phyloP scores from a whole-genome alignment of 2,888 invertebrate species.

The Phania funesta region DNA sequence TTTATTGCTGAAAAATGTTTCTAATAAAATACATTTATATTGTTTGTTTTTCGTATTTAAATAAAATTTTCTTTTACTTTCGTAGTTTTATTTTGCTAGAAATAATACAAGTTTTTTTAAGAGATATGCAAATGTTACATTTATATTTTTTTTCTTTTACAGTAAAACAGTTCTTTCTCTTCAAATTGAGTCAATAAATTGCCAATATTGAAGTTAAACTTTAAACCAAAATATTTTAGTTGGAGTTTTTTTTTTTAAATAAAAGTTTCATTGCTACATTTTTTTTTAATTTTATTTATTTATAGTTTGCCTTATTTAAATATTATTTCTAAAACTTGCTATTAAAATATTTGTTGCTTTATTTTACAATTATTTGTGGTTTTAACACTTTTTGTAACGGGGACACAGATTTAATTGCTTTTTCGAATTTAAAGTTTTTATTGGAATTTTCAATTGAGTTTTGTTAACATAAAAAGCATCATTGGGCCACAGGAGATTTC shows the following conservation, averaged over 20 bases:
- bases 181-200: constrained; percentile 16
- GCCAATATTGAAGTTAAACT: constrained; percentile 16
- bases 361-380: neutral
- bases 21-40: constrained; percentile 25
- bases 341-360: neutral
- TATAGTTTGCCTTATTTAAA: neutral
- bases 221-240: neutral
- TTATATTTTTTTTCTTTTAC: constrained; percentile 50
- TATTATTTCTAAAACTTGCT: neutral
- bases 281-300: neutral
- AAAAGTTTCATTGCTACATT: neutral
- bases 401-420: neutral
- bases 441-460: too few relatives aligned
- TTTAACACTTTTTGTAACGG: neutral
- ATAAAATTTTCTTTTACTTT: neutral
- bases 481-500: too few relatives aligned
- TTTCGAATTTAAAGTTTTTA: too few relatives aligned
- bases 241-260: neutral
- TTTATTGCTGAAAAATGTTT: neutral
- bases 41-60: neutral
- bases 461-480: too few relatives aligned
- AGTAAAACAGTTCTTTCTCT: constrained; percentile 41
- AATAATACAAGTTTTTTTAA: neutral
- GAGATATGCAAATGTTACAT: constrained; percentile 38
- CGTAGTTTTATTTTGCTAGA: neutral